Conservation (phyloP, 2,113 vertebrate genomes). For the Rostratula benghalensis region DNA sequence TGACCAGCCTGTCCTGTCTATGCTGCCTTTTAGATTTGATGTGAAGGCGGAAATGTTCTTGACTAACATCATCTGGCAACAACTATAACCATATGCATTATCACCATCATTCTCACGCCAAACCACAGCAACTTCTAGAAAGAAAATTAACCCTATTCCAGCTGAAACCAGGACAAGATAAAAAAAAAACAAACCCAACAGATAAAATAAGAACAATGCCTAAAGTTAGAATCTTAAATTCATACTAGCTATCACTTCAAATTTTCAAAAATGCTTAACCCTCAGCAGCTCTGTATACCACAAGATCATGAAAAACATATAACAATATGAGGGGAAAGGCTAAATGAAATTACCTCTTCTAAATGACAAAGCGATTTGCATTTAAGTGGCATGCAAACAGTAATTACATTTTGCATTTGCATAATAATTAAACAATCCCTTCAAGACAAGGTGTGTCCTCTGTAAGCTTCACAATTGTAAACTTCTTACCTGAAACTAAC, state of each 20-base stretch:
- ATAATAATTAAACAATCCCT: conserved; percentile 23
- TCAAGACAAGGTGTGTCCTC: conserved; percentile 1
- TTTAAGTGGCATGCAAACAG: neutral
- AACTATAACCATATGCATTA: neutral
- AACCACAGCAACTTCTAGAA: neutral
- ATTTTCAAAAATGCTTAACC: neutral
- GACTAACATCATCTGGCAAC: neutral
- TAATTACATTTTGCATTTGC: conserved; percentile 32
- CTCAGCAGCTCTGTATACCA: neutral
- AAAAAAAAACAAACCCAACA: no score
- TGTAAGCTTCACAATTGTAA: neutral
- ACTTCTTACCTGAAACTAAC: neutral
- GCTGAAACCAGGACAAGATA: neutral
- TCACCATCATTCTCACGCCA: neutral
- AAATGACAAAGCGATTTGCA: conserved; percentile 35
- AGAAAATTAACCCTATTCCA: neutral
- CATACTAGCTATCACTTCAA: neutral
- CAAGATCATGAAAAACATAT: neutral
- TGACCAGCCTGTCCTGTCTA: neutral
- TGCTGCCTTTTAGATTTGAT: neutral
- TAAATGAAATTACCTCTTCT: conserved; percentile 34
- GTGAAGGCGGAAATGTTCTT: neutral
- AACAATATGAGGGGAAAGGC: neutral
- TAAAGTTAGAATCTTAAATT: neutral
- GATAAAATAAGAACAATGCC: neutral